These are phyloP conservation scores for Holacanthella duospinosa DNA, from an alignment of 2,888 invertebrate genomes.

Conservation along the genomic window DNA sequence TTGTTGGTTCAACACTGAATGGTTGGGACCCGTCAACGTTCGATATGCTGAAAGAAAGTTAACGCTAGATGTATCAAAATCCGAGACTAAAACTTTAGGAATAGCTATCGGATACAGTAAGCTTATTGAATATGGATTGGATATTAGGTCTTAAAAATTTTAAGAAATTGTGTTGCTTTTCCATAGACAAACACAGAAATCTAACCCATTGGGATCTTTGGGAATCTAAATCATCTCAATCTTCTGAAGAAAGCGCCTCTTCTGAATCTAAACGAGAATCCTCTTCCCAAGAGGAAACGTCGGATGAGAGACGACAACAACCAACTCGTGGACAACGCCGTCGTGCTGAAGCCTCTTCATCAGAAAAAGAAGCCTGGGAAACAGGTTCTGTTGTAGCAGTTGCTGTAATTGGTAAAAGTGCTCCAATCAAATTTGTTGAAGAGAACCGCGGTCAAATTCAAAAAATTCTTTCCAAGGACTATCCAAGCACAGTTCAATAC, in stretches of 20 bases:
- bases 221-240: conserved; percentile 9
- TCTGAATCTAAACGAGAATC: not conserved
- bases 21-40: conserved; percentile 25
- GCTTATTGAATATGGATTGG: not conserved
- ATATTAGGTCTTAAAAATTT: not conserved
- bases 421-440: conserved; percentile 20
- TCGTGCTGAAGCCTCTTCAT: not conserved
- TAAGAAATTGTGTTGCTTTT: not conserved
- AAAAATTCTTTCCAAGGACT: conserved; percentile 23
- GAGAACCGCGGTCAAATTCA: conserved; percentile 12
- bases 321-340: not conserved
- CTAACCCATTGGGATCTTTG: not conserved
- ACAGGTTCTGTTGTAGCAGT: conserved; percentile 22
- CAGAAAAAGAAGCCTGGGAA: not conserved
- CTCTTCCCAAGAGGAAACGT: conserved; percentile 10
- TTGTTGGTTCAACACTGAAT: conserved; percentile 23
- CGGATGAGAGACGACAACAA: not conserved
- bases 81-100: conserved; percentile 31
- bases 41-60: conserved; percentile 29
- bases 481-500: conserved; percentile 26
- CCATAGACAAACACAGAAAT: not conserved
- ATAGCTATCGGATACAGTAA: conserved; percentile 23
- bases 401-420: conserved; percentile 29
- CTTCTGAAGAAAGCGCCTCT: conserved; percentile 8
- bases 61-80: conserved; percentile 28